Evolutionary conservation across 2,797 vertebrate genomes (phyloP), one percentile per base, ranked within the genome.

Genomic region (Mastacembelus armatus): DNA sequence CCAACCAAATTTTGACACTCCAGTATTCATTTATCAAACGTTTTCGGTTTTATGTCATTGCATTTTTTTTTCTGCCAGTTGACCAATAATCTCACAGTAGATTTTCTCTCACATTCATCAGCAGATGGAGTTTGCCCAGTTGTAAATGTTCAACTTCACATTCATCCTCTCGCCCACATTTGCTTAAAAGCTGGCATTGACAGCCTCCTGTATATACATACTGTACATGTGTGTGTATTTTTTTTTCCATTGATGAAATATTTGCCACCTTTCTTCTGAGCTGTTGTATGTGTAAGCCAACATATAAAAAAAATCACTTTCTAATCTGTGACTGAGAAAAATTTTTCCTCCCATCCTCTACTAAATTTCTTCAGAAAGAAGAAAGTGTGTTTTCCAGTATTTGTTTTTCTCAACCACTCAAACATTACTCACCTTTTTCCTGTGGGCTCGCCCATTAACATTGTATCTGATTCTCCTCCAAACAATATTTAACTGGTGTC

Each of bases 271-370:
- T 60, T 33, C 15, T 18, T 11, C 15, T 29, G 21, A 47, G 2
- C 42, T 42, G 45, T 36, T 7, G 16, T 35, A 33, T 15, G 32
- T n/a, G n/a, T n/a, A n/a, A 10, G 29, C 26, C 4, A 21, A 12
- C n/a, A 26, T 36, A 26, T 35, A 18, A 26, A 38, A 18, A 18
- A 10, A 7, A 29, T 12, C 19, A 48, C 44, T 50, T n/a, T 14
- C 33, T 21, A 14, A 29, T 40, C 38, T 33, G 14, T 43, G 22
- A 19, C 9, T 4, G 1, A 10, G 51, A 39, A n/a, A 5, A 2
- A 19, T 11, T 64, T 45, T 63, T 56, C 57, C 45, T 38, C 32
- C 18, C 18, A 12, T 44, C 38, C 29, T 35, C 30, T 26, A 16
- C 21, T 43, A 16, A 42, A 42, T 12, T 32, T 21, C 33, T 30